Conservation (phyloP, 2,888 invertebrate genomes). For the Chymomyza caudatula region DNA sequence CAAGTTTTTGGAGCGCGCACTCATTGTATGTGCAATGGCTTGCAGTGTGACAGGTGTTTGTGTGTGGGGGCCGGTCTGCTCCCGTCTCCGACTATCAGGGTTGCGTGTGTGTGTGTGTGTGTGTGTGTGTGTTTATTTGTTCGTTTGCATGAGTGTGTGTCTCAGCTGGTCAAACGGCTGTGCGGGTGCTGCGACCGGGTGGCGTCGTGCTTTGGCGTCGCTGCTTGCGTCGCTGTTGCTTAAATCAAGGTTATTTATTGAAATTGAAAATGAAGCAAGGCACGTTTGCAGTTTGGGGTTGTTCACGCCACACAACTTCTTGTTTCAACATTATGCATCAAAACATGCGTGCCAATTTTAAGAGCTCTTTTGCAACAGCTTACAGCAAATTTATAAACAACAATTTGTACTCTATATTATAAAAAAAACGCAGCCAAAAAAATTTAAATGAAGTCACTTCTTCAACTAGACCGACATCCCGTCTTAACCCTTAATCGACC, state of each 20-base stretch:
- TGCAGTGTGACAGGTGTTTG: conserved; percentile 67
- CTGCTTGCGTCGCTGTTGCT: conserved; percentile 57
- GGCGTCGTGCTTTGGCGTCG: conserved; percentile 30
- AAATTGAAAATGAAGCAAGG: conserved; percentile 69
- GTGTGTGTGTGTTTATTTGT: too few species aligned
- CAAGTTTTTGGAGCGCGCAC: conserved; percentile 13
- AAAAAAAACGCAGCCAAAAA: too few species aligned
- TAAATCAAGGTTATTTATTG: conserved; percentile 76
- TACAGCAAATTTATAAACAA: neutral
- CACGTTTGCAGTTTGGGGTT: conserved; percentile 5
- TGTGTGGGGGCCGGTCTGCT: conserved; percentile 67
- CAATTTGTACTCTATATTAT: too few species aligned
- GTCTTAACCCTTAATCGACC: conserved; percentile 8
- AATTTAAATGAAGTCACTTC: too few species aligned
- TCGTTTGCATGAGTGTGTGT: conserved; percentile 27
- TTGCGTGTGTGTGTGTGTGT: conserved; percentile 19
- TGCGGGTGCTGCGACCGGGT: conserved; percentile 34
- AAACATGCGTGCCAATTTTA: neutral
- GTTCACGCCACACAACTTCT: conserved; percentile 10
- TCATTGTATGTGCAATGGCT: conserved; percentile 27
- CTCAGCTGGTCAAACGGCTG: conserved; percentile 62
- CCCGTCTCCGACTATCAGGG: conserved; percentile 17
- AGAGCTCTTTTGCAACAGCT: conserved; percentile 13
- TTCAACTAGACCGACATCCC: too few species aligned
- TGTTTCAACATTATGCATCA: conserved; percentile 10